Conservation (phyloP, 2,797 vertebrate species). For the Thalassophryne amazonica region DNA sequence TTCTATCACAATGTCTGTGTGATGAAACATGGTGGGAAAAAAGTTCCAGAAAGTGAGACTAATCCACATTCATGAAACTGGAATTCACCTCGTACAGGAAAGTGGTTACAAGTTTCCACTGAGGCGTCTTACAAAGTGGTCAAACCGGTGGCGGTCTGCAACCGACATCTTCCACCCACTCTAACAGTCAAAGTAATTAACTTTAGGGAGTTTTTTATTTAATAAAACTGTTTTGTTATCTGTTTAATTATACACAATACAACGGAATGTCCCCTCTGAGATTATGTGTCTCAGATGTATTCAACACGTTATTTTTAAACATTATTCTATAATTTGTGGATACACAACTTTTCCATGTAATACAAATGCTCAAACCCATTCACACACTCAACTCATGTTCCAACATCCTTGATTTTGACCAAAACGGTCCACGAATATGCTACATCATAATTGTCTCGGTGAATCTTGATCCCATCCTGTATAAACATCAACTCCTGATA, state of each 20-base stretch:
- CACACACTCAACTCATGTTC: no score
- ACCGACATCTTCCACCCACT: slow-evolving; percentile 17
- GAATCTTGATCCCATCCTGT: no score
- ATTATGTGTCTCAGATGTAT: no score
- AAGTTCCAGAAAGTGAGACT: slow-evolving; percentile 33
- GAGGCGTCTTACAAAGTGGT: slow-evolving; percentile 42
- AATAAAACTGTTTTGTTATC: slow-evolving; percentile 16
- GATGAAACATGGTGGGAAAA: slow-evolving; percentile 20
- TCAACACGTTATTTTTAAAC: no score
- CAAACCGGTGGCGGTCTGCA: slow-evolving; percentile 39
- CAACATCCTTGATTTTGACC: no score
- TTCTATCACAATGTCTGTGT: slow-evolving; percentile 26
- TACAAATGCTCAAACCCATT: no score
- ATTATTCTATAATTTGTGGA: no score
- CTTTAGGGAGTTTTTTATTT: neutral
- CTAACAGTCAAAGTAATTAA: slow-evolving; percentile 36
- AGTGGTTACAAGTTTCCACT: slow-evolving; percentile 51
- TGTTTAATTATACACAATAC: neutral
- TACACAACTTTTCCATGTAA: no score
- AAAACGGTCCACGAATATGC: no score
- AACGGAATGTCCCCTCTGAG: no score
- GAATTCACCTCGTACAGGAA: slow-evolving; percentile 46
- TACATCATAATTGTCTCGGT: no score
- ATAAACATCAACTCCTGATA: no score
- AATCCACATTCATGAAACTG: slow-evolving; percentile 23